Conservation (phyloP, 2,113 vertebrate genomes). For the Myotis lucifugus region DNA sequence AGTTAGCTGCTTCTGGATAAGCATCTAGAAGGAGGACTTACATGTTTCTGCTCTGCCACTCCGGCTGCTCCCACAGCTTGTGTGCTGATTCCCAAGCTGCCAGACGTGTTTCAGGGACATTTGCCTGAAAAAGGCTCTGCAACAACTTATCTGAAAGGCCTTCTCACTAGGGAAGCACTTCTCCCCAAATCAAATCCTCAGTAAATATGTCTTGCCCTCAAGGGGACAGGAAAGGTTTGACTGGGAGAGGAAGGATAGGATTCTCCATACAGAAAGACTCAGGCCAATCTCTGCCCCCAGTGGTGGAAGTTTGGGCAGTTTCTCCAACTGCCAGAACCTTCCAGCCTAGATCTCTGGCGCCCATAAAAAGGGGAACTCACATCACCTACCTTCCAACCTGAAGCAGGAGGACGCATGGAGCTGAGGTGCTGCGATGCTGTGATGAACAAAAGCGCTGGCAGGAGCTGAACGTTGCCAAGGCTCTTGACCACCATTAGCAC, state of each 20-base stretch:
- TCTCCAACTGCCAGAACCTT: neutral
- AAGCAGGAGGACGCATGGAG: fast-evolving
- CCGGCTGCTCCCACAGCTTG: neutral
- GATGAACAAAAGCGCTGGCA: neutral
- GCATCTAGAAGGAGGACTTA: neutral
- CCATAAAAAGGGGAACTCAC: neutral
- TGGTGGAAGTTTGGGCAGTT: neutral
- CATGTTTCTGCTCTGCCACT: neutral
- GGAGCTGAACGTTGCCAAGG: fast-evolving
- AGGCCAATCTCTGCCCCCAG: neutral
- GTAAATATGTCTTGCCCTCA: neutral
- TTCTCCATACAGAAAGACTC: neutral
- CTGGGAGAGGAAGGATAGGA: neutral
- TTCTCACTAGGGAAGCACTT: neutral
- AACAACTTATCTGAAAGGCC: neutral
- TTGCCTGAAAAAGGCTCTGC: neutral
- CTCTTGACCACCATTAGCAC: neutral
- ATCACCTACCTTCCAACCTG: neutral
- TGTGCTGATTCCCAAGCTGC: neutral
- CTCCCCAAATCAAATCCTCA: neutral
- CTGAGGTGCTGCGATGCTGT: neutral
- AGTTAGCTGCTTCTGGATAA: neutral
- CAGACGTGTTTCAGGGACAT: too few species aligned
- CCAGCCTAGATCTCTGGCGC: neutral
- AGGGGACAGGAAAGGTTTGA: neutral